Percentiles rank a stretch among this genome's conserved stretches.
Conservation (phyloP, 2,797 vertebrate genomes). For the Threskiornis aethiopicus region DNA sequence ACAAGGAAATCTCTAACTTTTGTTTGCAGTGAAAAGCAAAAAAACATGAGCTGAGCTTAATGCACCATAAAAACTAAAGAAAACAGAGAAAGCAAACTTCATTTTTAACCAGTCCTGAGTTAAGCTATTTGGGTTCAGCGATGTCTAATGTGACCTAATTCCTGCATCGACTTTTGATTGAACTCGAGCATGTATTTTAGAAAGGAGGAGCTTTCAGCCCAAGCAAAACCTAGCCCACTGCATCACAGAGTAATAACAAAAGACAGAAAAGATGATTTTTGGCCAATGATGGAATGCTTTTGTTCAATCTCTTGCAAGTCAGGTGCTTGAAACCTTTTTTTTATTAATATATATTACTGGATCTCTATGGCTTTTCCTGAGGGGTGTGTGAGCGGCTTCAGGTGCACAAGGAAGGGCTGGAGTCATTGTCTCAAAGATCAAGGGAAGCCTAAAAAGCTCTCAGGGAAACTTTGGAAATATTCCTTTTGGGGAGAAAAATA, state of each 20-base stretch:
- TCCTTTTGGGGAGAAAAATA: not conserved
- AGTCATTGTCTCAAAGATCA: not conserved
- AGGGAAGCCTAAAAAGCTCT: not conserved
- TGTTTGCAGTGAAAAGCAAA: not conserved
- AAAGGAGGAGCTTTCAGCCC: not conserved
- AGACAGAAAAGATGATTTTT: not conserved
- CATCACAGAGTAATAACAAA: not conserved
- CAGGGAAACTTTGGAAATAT: not conserved
- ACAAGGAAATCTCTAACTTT: not conserved
- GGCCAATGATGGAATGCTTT: not conserved
- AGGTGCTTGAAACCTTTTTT: not conserved
- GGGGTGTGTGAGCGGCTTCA: not conserved
- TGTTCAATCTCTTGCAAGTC: not conserved
- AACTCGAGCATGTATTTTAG: rapidly evolving
- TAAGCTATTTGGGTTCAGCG: not conserved
- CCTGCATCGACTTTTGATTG: not conserved
- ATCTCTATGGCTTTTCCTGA: not conserved
- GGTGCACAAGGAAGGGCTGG: not conserved
- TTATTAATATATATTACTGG: too few species aligned
- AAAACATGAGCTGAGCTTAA: not conserved
- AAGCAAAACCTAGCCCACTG: too few species aligned
- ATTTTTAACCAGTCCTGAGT: not conserved
- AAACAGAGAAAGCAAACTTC: not conserved
- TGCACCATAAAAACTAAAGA: not conserved
- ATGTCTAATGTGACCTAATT: not conserved